These are phyloP conservation scores for Platerodrilus igneus DNA, from an alignment of 2,888 invertebrate species.

Conservation along the genomic window DNA sequence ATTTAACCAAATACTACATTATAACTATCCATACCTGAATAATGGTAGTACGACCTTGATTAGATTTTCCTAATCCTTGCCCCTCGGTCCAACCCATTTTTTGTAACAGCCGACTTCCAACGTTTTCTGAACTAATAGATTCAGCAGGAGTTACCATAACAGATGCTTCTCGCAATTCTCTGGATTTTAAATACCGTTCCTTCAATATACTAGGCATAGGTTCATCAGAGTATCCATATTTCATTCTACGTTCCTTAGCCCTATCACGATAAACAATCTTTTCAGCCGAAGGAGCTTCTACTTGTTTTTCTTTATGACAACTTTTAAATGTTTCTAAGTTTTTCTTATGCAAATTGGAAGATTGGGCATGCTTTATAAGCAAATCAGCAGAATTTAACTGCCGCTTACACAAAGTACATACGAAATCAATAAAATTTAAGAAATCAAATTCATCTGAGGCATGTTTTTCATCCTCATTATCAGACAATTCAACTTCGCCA, in stretches of 20 bases:
- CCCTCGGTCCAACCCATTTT: slow-evolving; percentile 99
- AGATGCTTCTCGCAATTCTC: slow-evolving; percentile 49
- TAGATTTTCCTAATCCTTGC: slow-evolving; percentile 86
- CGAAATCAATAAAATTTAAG: slow-evolving; percentile 83
- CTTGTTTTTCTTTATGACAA: slow-evolving; percentile 30
- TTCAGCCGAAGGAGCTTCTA: too few species aligned
- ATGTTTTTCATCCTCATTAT: slow-evolving; percentile 51
- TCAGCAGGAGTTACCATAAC: slow-evolving; percentile 60
- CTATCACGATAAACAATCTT: slow-evolving; percentile 75
- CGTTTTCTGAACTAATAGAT: slow-evolving; percentile 79
- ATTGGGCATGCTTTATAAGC: slow-evolving; percentile 82
- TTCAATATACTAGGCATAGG: slow-evolving; percentile 68
- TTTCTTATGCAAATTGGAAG: slow-evolving; percentile 92
- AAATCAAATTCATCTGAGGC: slow-evolving; percentile 66
- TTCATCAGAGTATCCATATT: slow-evolving; percentile 84
- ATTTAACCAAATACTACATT: background rate
- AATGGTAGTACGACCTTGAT: slow-evolving; percentile 89
- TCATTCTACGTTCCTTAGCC: slow-evolving; percentile 90
- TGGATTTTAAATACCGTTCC: slow-evolving; percentile 63
- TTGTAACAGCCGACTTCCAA: slow-evolving; percentile 90
- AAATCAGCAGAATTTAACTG: slow-evolving; percentile 88
- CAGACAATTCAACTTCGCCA: slow-evolving; percentile 69
- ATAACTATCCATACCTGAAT: too few species aligned
- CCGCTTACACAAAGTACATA: slow-evolving; percentile 91
- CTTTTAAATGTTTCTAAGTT: slow-evolving; percentile 57